phyloP scores from a whole-genome alignment of 2,113 vertebrate species.

The Peromyscus maniculatus region DNA sequence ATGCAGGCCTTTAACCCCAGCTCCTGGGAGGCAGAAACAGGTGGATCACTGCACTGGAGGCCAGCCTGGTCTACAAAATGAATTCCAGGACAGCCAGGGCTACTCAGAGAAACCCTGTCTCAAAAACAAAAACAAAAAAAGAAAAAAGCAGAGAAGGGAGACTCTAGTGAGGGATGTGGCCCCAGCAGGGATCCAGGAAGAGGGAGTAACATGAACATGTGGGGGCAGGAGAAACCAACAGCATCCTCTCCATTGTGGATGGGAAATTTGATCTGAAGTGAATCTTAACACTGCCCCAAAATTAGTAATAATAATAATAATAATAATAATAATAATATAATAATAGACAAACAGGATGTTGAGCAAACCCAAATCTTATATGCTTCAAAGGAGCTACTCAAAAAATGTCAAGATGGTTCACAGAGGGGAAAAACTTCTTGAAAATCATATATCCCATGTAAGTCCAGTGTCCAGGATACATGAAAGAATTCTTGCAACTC shows the following conservation, averaged over 20 bases:
- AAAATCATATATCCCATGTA: neutral
- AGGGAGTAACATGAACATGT: accelerated
- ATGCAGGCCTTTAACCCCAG: no score
- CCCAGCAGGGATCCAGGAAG: neutral
- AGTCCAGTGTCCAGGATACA: neutral
- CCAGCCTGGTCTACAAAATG: neutral
- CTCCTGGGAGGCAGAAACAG: no score
- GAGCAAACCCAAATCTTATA: neutral
- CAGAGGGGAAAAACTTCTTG: neutral
- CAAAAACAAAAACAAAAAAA: neutral
- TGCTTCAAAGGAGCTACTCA: conserved; percentile 2
- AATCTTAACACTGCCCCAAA: neutral
- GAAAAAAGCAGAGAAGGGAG: neutral
- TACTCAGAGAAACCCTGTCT: neutral
- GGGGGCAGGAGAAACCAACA: neutral
- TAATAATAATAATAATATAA: neutral
- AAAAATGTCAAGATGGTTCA: conserved; percentile 2
- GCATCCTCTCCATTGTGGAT: neutral
- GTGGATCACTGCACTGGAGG: no score
- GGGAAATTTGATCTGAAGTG: neutral
- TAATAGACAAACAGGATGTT: neutral
- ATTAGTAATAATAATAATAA: neutral
- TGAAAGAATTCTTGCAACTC: neutral
- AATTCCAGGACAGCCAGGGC: neutral
- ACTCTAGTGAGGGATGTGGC: neutral